Evolutionary conservation across 2,888 invertebrate genomes (phyloP), one percentile per base, ranked within the genome.

Genomic region (Eilema griseolum): DNA sequence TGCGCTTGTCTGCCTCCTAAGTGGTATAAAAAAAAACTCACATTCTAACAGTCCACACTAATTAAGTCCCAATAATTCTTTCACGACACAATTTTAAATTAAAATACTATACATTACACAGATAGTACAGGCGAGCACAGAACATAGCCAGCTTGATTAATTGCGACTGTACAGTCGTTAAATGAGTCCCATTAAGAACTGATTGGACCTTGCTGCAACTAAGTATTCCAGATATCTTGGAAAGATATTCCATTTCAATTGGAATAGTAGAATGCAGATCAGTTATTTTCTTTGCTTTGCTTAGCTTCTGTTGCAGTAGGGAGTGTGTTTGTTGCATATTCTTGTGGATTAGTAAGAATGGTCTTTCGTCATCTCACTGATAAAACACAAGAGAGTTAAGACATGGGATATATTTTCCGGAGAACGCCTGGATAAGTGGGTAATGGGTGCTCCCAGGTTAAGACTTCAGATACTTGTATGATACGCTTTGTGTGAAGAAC

Each of bases 101-200:
- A 61, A 65, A 69, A 69, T 69, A 69, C 46, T 65, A n/a, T 65
- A 31, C 69, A 65, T 69, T 61, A 69, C 69, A 61, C 28, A 64
- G 61, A 64, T 69, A 67, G 24, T 56, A 68, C 67, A n/a, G 46
- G 11, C n/a, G 69, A 65, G 57, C 61, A 69, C 59, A 28, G 66
- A 69, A 66, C 71, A 72, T 41, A 67, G 28, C 52, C 70, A 57
- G 65, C 73, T 76, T 83, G 85, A 84, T 79, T 83, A 82, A 84
- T 85, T 66, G 76, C 72, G 69, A 74, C 76, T 78, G 77, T 67
- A 65, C 63, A 63, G 61, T 63, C 72, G 72, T 75, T 81, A 78
- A 70, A 14, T 69, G 24, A 62, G 66, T 76, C 80, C 61, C 68
- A 85, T 85, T 85, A 80, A 72, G 76, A 78, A 82, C 77, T 72